Percentiles rank a stretch among this genome's conserved stretches.
Conservation (phyloP, 2,888 invertebrate species). For the Campoplex capitator region DNA sequence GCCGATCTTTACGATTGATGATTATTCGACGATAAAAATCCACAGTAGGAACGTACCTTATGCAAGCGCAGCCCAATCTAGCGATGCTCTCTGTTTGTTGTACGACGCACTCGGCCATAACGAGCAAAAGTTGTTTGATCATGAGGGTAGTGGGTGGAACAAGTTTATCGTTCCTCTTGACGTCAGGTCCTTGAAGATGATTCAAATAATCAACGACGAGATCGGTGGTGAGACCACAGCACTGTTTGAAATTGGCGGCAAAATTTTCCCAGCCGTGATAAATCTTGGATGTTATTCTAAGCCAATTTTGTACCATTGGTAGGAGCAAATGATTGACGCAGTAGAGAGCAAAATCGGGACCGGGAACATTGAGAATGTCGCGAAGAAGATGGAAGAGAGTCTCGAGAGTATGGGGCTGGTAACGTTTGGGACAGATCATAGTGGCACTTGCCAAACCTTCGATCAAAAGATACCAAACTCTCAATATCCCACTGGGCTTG, state of each 20-base stretch:
- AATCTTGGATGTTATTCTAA: constrained; percentile 90
- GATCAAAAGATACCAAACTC: constrained; percentile 95
- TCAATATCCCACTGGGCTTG: constrained; percentile 92
- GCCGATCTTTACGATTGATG: no score
- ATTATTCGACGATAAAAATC: neutral
- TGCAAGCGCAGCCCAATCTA: constrained; percentile 95
- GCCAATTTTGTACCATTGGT: constrained; percentile 97
- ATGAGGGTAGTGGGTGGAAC: constrained; percentile 89
- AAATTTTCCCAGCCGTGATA: constrained; percentile 91
- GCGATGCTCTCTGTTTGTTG: constrained; percentile 96
- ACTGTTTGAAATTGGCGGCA: constrained; percentile 97
- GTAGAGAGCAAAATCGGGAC: constrained; percentile 95
- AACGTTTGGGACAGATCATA: constrained; percentile 91
- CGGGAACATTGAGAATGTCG: constrained; percentile 92
- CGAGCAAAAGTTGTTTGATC: constrained; percentile 93
- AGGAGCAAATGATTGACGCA: constrained; percentile 96
- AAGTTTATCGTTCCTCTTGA: constrained; percentile 77
- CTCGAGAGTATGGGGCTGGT: constrained; percentile 95
- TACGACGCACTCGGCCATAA: constrained; percentile 95
- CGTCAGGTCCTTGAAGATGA: constrained; percentile 87
- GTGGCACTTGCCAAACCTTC: constrained; percentile 94
- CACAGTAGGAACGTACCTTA: constrained; percentile 85
- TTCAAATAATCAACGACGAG: constrained; percentile 94
- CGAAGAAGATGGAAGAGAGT: constrained; percentile 93
- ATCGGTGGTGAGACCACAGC: constrained; percentile 96